These are phyloP conservation scores for Formicarius rufipectus DNA, from an alignment of 2,113 vertebrate genomes.

Conservation along the genomic window DNA sequence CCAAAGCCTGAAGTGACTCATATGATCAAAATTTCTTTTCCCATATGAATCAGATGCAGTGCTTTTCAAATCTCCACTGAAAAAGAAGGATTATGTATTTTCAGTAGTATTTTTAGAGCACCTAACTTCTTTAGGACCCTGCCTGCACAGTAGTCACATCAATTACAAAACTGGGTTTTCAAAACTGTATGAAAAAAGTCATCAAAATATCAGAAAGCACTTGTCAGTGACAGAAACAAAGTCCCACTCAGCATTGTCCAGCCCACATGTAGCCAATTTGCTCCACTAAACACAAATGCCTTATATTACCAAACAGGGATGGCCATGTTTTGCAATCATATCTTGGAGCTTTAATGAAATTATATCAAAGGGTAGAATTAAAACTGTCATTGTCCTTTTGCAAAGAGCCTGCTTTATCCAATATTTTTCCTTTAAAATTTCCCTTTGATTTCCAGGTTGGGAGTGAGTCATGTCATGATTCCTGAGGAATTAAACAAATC, in stretches of 20 bases:
- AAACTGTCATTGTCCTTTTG: background rate
- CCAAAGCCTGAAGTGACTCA: slow-evolving; percentile 28
- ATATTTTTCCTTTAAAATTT: background rate
- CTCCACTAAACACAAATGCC: background rate
- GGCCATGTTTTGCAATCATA: background rate
- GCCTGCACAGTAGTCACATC: background rate
- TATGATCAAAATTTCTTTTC: slow-evolving; percentile 13
- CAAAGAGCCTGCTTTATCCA: background rate
- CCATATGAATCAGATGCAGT: slow-evolving; percentile 30
- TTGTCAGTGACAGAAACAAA: background rate
- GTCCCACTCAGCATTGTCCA: background rate
- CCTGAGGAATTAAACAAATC: background rate
- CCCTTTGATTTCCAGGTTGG: background rate
- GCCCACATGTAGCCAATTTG: background rate
- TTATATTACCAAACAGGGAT: background rate
- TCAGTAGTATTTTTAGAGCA: background rate
- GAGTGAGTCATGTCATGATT: slow-evolving; percentile 5
- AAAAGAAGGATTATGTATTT: background rate
- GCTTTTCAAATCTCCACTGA: background rate
- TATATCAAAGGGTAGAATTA: background rate
- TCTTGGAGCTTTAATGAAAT: background rate
- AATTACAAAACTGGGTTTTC: background rate
- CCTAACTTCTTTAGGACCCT: background rate
- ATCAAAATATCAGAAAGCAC: background rate
- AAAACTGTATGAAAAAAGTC: background rate